phyloP scores from a whole-genome alignment of 53 echinoderm and acorn worm genomes.

The Zoroaster sp. region DNA sequence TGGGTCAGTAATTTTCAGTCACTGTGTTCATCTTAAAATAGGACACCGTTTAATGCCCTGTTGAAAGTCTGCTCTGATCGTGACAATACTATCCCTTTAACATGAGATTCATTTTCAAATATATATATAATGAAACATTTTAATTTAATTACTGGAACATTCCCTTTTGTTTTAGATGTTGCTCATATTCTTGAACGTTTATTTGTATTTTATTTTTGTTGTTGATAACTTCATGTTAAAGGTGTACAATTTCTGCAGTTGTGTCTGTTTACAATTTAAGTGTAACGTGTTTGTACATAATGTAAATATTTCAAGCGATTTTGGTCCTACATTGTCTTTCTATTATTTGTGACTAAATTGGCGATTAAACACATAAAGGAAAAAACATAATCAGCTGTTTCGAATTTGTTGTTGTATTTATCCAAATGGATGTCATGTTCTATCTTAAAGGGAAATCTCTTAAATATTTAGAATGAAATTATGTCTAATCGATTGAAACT shows the following conservation, averaged over 20 bases:
- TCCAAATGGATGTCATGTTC: not conserved
- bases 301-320: constrained; percentile 1
- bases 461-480: too few relatives aligned
- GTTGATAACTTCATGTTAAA: not conserved
- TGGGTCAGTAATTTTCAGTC: too few relatives aligned
- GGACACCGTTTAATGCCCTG: too few relatives aligned
- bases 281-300: not conserved
- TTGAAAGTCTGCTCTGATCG: too few relatives aligned
- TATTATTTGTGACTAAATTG: constrained; percentile 12
- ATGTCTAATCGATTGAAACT: too few relatives aligned
- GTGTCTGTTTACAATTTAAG: not conserved
- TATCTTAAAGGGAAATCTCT: too few relatives aligned
- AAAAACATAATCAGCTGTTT: too few relatives aligned
- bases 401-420: too few relatives aligned
- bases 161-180: not conserved
- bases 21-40: too few relatives aligned
- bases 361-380: not conserved
- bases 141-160: not conserved
- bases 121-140: not conserved
- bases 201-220: not conserved
- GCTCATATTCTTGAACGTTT: not conserved
- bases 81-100: not conserved
- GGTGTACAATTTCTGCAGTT: not conserved
- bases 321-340: constrained; percentile 45
- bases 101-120: not conserved